These are phyloP conservation scores for Pyrocoelia pectoralis DNA, from an alignment of 2,888 invertebrate species.

Conservation along the genomic window DNA sequence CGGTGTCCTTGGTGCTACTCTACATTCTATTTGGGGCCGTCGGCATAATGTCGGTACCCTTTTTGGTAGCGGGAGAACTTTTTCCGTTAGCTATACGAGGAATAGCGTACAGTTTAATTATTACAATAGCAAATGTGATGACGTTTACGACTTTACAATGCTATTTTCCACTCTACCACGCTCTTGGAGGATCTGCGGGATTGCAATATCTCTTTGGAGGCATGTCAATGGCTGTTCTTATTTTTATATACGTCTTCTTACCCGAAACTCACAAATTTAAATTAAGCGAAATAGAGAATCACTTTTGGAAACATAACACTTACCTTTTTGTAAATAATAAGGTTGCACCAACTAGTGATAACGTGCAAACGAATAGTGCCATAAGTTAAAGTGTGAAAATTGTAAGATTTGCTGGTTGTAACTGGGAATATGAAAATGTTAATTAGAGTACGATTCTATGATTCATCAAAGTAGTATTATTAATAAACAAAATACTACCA, in stretches of 20 bases:
- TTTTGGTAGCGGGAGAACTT: slow-evolving; percentile 72
- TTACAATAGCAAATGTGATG: slow-evolving; percentile 65
- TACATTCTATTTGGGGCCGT: slow-evolving; percentile 69
- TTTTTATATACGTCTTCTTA: slow-evolving; percentile 58
- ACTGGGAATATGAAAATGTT: too few species aligned
- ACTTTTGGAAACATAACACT: slow-evolving; percentile 56
- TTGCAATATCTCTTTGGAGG: slow-evolving; percentile 66
- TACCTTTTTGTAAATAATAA: not conserved
- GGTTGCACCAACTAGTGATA: too few species aligned
- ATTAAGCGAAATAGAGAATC: slow-evolving; percentile 60
- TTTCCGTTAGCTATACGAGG: slow-evolving; percentile 69
- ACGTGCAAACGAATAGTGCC: too few species aligned
- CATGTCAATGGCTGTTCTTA: slow-evolving; percentile 56
- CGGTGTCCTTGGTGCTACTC: slow-evolving; percentile 62
- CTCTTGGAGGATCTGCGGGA: slow-evolving; percentile 61
- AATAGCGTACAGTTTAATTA: slow-evolving; percentile 66
- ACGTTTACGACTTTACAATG: slow-evolving; percentile 67
- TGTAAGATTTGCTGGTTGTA: too few species aligned
- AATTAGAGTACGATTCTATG: too few species aligned
- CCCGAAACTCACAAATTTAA: slow-evolving; percentile 63
- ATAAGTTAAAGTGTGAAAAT: too few species aligned
- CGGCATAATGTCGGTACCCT: slow-evolving; percentile 67
- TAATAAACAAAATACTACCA: too few species aligned
- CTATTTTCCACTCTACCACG: slow-evolving; percentile 55
- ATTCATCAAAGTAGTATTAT: too few species aligned